Evolutionary conservation across 2,113 vertebrate genomes (phyloP).

Genomic region (Girardinichthys multiradiatus): DNA sequence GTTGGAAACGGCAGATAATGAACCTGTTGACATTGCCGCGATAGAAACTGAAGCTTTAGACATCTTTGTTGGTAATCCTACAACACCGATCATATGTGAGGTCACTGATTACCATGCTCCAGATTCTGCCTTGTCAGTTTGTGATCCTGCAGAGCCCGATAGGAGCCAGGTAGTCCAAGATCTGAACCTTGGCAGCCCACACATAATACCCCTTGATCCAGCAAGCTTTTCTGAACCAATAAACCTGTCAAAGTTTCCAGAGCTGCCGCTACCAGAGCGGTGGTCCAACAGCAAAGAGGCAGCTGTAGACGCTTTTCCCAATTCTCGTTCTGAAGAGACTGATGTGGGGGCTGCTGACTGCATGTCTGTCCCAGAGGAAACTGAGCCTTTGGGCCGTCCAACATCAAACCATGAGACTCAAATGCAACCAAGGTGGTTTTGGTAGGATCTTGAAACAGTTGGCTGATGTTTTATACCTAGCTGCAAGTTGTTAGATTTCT

Average conservation of each 20-base stretch:
- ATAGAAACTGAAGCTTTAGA: slow-evolving; percentile 62
- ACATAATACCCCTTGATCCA: slow-evolving; percentile 54
- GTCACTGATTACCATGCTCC: slow-evolving; percentile 7
- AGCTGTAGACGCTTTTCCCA: not conserved
- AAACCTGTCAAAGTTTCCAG: slow-evolving; percentile 51
- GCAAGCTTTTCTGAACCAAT: slow-evolving; percentile 50
- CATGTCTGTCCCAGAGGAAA: slow-evolving; percentile 37
- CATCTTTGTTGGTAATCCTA: slow-evolving; percentile 24
- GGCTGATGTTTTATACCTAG: not conserved
- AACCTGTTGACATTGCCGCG: slow-evolving; percentile 53
- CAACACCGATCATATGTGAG: slow-evolving; percentile 1
- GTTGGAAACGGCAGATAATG: slow-evolving; percentile 40
- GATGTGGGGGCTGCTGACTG: slow-evolving; percentile 44
- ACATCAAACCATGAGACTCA: slow-evolving; percentile 29
- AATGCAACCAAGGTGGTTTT: slow-evolving; percentile 53
- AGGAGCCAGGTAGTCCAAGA: slow-evolving; percentile 22
- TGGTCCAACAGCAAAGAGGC: slow-evolving; percentile 39
- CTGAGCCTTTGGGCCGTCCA: not conserved
- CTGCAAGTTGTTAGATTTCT: not conserved
- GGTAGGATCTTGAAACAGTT: not conserved
- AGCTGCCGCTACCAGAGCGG: slow-evolving; percentile 25
- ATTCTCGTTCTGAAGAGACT: slow-evolving; percentile 33
- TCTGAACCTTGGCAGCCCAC: slow-evolving; percentile 47
- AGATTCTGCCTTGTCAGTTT: slow-evolving; percentile 22
- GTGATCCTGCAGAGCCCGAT: slow-evolving; percentile 16